Evolutionary conservation across 2,888 invertebrate genomes (phyloP), one percentile per base, ranked within the genome.

Genomic region (Erynnis tages): DNA sequence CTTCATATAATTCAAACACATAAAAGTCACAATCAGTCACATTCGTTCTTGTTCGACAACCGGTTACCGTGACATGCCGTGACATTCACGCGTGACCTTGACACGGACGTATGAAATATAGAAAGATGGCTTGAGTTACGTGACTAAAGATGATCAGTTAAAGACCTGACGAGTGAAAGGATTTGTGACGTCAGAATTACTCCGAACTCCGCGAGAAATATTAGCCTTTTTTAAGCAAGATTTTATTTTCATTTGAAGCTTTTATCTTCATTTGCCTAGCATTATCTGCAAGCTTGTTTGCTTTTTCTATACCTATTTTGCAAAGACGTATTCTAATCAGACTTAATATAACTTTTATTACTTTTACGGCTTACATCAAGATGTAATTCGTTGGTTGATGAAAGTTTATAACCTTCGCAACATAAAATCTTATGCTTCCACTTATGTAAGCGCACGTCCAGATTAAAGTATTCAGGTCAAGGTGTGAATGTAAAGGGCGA

Each of bases 31-130:
- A n/a, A n/a, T n/a, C n/a, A n/a, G 29, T 30, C 13, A 30, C n/a
- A n/a, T n/a, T n/a, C n/a, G n/a, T n/a, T n/a, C n/a, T n/a, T n/a
- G 5, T 23, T 8, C 34, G 32, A 34, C 11, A 53, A 41, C 48
- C 48, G 44, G 54, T 54, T 48, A 21, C 47, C 53, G 25, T 53
- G 53, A 53, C 53, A 13, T n/a, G 21, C 21, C 34, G 17, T 35
- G 34, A 35, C 34, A 54, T 54, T 49, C 49, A 37, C 38, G 16
- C 17, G 16, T 7, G 48, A 41, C 54, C 47, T 41, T 47, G 54
- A 47, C 47, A 54, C 50, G 34, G 40, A 35, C 23, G 13, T 25
- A 40, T 13, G 43, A 37, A 38, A 37, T 25, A 17, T 25, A 37
- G 27, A 47, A 30, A 48, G 29, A 48, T 40, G 40, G 29, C 30